Conservation (phyloP, 2,888 invertebrate species). For the Drosophila cracens region DNA sequence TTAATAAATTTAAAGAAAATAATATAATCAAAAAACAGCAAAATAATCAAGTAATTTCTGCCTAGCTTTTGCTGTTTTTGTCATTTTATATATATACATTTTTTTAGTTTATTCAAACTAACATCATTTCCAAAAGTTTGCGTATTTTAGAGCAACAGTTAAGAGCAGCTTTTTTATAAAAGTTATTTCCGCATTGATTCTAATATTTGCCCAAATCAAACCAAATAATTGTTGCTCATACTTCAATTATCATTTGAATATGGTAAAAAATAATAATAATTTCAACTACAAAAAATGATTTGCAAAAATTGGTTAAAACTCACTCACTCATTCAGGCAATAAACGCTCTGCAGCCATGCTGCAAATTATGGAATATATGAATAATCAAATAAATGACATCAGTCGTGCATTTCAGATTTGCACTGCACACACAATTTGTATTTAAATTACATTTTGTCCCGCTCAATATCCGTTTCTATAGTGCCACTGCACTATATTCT, state of each 20-base stretch:
- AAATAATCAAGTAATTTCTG: background rate
- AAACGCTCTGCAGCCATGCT: conserved; percentile 25
- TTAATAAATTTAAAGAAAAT: background rate
- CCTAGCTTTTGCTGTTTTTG: no score
- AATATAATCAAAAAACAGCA: background rate
- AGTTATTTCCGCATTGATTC: background rate
- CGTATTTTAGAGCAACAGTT: background rate
- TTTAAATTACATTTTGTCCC: conserved; percentile 14
- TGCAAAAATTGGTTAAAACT: conserved; percentile 15
- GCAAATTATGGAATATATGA: conserved; percentile 43
- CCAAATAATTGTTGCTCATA: background rate
- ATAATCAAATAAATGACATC: background rate
- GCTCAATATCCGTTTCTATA: conserved; percentile 70
- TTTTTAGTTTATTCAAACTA: no score
- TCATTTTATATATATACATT: no score
- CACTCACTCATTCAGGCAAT: conserved; percentile 7
- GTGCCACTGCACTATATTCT: conserved; percentile 61
- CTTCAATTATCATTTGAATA: conserved; percentile 4
- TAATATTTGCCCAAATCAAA: background rate
- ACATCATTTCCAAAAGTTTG: no score
- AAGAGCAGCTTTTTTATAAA: background rate
- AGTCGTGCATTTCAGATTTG: background rate
- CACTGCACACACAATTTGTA: conserved; percentile 24
- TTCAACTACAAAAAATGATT: conserved; percentile 16
- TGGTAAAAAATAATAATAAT: background rate